phyloP scores from a whole-genome alignment of 1,140 invertebrate species.

The Chrysomallon squamiferum region DNA sequence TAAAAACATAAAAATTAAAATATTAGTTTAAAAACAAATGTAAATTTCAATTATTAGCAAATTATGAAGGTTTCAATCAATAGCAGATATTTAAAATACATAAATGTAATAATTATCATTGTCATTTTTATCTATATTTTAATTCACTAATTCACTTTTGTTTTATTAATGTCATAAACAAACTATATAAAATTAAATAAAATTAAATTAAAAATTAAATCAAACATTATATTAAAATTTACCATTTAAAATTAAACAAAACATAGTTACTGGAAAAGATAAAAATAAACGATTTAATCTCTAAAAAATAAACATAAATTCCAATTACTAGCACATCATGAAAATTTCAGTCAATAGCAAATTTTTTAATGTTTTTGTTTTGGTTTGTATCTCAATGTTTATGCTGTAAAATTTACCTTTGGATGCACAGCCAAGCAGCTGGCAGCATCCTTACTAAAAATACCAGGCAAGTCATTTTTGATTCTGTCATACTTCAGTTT shows the following conservation, averaged over 20 bases:
- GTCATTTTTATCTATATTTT: no score
- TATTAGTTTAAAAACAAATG: not conserved
- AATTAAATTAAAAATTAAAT: no score
- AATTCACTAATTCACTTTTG: no score
- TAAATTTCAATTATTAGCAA: not conserved
- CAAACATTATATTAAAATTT: no score
- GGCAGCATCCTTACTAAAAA: constrained; percentile 86
- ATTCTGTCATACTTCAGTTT: constrained; percentile 91
- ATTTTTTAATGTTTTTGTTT: no score
- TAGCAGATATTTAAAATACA: no score
- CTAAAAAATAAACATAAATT: not conserved
- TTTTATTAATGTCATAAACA: no score
- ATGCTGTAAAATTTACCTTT: constrained; percentile 81
- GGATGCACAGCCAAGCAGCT: constrained; percentile 91
- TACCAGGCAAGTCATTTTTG: constrained; percentile 83
- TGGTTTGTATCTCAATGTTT: no score
- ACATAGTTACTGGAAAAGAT: no score
- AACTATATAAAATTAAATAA: no score
- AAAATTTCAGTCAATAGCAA: not conserved
- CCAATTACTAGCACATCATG: not conserved
- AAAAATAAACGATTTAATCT: constrained; percentile 4
- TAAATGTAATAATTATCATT: no score
- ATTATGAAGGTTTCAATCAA: not conserved
- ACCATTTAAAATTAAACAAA: no score
- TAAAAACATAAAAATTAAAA: constrained; percentile 36